Evolutionary conservation across 2,797 vertebrate genomes (phyloP), one percentile per base, ranked within the genome.

Genomic region (Lepus oiostolus): DNA sequence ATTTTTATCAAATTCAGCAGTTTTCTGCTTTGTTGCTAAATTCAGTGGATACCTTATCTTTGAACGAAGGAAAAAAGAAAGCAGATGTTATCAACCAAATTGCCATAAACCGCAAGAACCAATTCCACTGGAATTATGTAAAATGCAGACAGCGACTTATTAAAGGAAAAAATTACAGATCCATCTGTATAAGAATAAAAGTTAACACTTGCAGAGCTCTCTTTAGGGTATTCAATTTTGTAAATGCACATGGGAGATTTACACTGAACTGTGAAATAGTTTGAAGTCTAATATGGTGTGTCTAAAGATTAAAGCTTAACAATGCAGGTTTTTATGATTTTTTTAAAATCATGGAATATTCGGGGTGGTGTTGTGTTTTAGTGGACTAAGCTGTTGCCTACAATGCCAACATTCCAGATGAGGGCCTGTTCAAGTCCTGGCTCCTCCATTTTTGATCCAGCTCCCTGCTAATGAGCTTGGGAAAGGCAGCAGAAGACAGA

Each of bases 61-160:
- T 68, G 16, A 93, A 88, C 47, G 10, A 80, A 88, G 60, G 5
- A 28, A 62, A 80, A 71, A 65, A 60, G 26, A 62, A 89, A 81
- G 50, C 16, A n/a, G 11, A 74, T 16, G 63, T 2, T 0, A 72
- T 74, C 30, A 65, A 82, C 17, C 30, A 82, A 81, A 88, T n/a
- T 63, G 21, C 47, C 19, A 1, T 60, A 52, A 47, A 14, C 4
- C 62, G 1, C 13, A 90, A 90, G 62, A 84, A 80, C 2, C 17
- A 75, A 85, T 79, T 89, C 67, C 2, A 89, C 65, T 17, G 42
- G 30, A 90, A 79, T 50, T 63, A 35, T 85, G 30, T 90, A 60
- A 91, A 11, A 42, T 76, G 28, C 71, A 90, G 10, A 7, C n/a
- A 67, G 54, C 32, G 7, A 75, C 1, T 38, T 7, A 38, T 52